A percentile compares a stretch with the other conserved stretches of the same genome.
Conservation (phyloP, 2,113 vertebrate genomes). For the Coracopsis vasa region DNA sequence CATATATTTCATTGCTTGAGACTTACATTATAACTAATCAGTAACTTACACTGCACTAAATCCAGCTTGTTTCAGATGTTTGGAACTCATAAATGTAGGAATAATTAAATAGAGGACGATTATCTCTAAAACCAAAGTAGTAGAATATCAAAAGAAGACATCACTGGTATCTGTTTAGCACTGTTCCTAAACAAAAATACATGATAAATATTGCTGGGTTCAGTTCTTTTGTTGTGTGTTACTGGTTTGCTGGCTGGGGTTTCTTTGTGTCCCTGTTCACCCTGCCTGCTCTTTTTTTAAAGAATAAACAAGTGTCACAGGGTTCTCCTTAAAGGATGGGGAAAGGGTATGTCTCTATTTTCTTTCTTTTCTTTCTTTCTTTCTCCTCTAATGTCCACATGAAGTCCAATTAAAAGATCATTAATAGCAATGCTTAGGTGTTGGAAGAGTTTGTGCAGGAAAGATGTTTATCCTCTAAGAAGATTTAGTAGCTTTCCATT, state of each 20-base stretch:
- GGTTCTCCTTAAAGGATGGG: neutral
- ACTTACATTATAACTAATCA: neutral
- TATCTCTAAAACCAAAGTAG: neutral
- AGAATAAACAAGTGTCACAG: neutral
- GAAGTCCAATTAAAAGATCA: neutral
- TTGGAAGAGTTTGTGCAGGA: neutral
- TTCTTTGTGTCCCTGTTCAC: neutral
- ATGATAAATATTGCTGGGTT: neutral
- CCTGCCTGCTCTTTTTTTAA: neutral
- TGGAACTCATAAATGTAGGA: neutral
- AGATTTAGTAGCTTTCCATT: neutral
- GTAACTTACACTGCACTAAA: neutral
- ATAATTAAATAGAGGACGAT: neutral
- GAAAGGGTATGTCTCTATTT: neutral
- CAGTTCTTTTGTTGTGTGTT: neutral
- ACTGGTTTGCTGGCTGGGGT: neutral
- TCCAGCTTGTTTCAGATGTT: neutral
- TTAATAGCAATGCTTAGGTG: neutral
- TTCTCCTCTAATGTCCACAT: neutral
- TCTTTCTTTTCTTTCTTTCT: neutral
- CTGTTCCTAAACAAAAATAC: neutral
- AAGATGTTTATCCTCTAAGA: neutral
- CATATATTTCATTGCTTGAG: neutral
- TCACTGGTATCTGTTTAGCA: neutral
- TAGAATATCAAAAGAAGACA: neutral